Base-by-base conservation (phyloP, 2,888 invertebrate species). In the Synanthedon andrenaeformis region DNA sequence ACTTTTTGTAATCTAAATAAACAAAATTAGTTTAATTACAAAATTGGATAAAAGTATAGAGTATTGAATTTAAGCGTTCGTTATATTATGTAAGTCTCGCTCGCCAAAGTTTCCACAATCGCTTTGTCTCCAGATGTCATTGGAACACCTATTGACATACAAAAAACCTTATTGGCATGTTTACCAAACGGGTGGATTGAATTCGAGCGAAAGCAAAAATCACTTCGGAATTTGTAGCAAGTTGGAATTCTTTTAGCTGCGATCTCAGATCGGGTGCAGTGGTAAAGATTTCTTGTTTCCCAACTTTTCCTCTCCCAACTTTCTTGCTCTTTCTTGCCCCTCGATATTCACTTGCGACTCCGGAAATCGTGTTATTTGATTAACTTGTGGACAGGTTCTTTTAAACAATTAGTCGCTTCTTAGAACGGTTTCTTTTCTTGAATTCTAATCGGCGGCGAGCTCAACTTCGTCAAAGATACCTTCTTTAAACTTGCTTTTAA, bases 361-460 rank as follows among this genome's bases (percentile, higher is more conserved):
- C 63, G 62, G 74, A 78, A 82, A 83, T 77, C 73, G 72, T 70
- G 73, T 81, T 82, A 78, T 69, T 71, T 69, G 72, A 79, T 79
- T 75, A 80, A 76, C 78, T 78, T 74, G 76, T 72, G 76, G 77
- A 82, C 79, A 79, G 76, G 72, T 74, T 71, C 72, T 71, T 73
- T 80, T 74, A 76, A 73, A 76, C 75, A 78, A 82, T 82, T 80
- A 79, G 67, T 70, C 65, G 67, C 73, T 76, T 75, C 75, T 72
- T 78, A 74, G 70, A 72, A 72, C 66, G 66, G 65, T 67, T 53
- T 57, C 54, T 55, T 54, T 54, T 59, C 42, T 41, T 55, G 58
- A 57, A 59, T 60, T 41, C 35, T 69, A 65, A 64, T 65, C 61
- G 59, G 23, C 14, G 35, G 35, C 35, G 35, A 1, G 35, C 35